Conservation (phyloP, 2,113 vertebrate species). For the Geococcyx californianus region DNA sequence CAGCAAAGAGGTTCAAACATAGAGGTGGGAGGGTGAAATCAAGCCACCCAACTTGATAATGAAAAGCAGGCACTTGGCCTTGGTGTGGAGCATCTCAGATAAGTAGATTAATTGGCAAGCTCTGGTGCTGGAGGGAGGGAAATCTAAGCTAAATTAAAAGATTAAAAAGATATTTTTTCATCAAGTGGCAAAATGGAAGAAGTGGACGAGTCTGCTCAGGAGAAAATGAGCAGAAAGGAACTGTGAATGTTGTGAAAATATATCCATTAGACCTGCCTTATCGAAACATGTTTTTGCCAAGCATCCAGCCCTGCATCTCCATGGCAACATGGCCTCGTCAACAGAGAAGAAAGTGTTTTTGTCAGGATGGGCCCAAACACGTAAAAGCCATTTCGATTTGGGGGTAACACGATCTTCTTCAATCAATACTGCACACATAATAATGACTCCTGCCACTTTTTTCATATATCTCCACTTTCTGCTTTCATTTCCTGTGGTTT, state of each 20-base stretch:
- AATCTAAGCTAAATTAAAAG: conserved; percentile 74
- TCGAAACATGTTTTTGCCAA: conserved; percentile 69
- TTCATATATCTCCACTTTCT: conserved; percentile 68
- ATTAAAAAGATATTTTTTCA: conserved; percentile 71
- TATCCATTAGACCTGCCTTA: conserved; percentile 73
- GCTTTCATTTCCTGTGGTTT: conserved; percentile 67
- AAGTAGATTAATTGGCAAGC: conserved; percentile 70
- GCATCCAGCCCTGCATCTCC: conserved; percentile 68
- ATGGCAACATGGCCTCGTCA: conserved; percentile 73
- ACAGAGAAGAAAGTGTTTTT: conserved; percentile 70
- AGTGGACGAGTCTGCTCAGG: conserved; percentile 58
- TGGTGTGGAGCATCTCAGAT: conserved; percentile 50
- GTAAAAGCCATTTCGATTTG: conserved; percentile 73
- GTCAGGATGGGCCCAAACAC: conserved; percentile 74
- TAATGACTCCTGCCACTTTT: conserved; percentile 68
- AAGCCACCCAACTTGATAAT: conserved; percentile 46
- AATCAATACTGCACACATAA: conserved; percentile 71
- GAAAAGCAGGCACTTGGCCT: conserved; percentile 56
- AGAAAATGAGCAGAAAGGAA: conserved; percentile 72
- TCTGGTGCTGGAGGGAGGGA: conserved; percentile 44
- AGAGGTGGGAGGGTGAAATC: conserved; percentile 34
- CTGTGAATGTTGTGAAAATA: conserved; percentile 73
- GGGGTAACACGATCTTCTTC: conserved; percentile 69
- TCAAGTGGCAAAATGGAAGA: conserved; percentile 68
- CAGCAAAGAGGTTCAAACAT: conserved; percentile 18